Base-by-base conservation (phyloP, 2,113 vertebrate genomes). In the Podocnemis expansa region DNA sequence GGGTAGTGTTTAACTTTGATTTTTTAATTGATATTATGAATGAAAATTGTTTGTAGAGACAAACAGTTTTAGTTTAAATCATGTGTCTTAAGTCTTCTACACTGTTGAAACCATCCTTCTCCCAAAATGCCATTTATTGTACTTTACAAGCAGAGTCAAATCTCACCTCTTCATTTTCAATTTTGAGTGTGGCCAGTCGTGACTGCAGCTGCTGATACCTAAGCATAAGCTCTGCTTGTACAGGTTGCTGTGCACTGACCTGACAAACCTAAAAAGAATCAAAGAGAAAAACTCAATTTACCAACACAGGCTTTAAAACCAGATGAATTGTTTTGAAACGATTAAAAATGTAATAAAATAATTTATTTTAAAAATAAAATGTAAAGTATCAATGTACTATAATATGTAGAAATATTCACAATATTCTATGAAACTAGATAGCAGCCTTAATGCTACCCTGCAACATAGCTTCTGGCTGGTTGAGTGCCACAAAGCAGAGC, bases 191-290 rank as follows among this genome's bases (percentile, higher is more conserved):
- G 78, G 99, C 97, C 83, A 99, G 97, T 38, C 99, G 99, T 27
- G 99, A 99, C 97, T 99, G 99, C 25, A 99, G 98, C 89, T 99
- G 99, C 95, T 99, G 99, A 97, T 99, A 99, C 73, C 99, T 98
- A 75, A 99, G 98, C 97, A 99, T 98, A 81, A 99, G 98, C 88
- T 99, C 99, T 1, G 98, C 99, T 47, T 99, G 99, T 79, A 99
- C 98, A 0, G 99, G 98, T 55, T 99, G 99, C 96, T 99, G 99
- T 85, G 99, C 99, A 24, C 99, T 99, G 93, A 99, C 98, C 96
- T 99, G 99, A 97, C 99, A 99, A 93, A 99, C 98, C 99, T 99
- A 95, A 91, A 91, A 96, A 95, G 94, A 97, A 97, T 80, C 84
- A 95, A 87, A 97, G 22, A 84, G 63, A 25, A 7, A 49, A 22